These are phyloP conservation scores for Andrena bucephala DNA, from an alignment of 2,888 invertebrate genomes.

Conservation along the genomic window DNA sequence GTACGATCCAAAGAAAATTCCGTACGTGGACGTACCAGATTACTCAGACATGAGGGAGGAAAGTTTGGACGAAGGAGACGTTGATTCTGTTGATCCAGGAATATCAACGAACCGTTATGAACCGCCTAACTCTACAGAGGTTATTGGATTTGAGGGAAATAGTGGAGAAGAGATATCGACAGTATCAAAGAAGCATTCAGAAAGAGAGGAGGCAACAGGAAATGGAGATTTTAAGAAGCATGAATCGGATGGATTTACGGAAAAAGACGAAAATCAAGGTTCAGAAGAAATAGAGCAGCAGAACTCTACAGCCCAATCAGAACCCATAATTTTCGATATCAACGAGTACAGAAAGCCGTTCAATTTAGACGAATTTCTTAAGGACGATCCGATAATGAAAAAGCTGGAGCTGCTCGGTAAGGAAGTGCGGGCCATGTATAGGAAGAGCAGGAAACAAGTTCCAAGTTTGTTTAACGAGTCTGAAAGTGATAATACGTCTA, in stretches of 20 bases:
- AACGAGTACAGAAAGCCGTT: slow-evolving; percentile 75
- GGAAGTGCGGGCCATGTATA: slow-evolving; percentile 73
- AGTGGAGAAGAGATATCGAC: slow-evolving; percentile 79
- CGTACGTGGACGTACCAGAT: slow-evolving; percentile 78
- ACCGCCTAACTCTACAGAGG: not conserved
- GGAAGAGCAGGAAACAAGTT: slow-evolving; percentile 79
- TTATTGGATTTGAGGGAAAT: not conserved
- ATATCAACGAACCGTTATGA: not conserved
- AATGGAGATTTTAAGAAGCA: not conserved
- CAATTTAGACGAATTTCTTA: slow-evolving; percentile 72
- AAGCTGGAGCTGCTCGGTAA: slow-evolving; percentile 47
- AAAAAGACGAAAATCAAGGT: slow-evolving; percentile 12
- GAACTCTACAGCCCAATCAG: slow-evolving; percentile 15
- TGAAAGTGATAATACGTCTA: slow-evolving; percentile 33
- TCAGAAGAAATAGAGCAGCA: slow-evolving; percentile 31
- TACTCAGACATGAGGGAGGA: slow-evolving; percentile 76
- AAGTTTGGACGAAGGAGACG: slow-evolving; percentile 70
- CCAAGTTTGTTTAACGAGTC: slow-evolving; percentile 62
- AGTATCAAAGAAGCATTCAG: not conserved
- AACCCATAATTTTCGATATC: slow-evolving; percentile 71
- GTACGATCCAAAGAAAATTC: slow-evolving; percentile 75
- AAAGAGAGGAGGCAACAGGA: not conserved
- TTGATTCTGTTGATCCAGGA: slow-evolving; percentile 68
- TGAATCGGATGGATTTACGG: not conserved
- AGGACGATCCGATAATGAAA: slow-evolving; percentile 64